Conservation (phyloP, 2,113 vertebrate species). For the Archocentrus centrarchus region DNA sequence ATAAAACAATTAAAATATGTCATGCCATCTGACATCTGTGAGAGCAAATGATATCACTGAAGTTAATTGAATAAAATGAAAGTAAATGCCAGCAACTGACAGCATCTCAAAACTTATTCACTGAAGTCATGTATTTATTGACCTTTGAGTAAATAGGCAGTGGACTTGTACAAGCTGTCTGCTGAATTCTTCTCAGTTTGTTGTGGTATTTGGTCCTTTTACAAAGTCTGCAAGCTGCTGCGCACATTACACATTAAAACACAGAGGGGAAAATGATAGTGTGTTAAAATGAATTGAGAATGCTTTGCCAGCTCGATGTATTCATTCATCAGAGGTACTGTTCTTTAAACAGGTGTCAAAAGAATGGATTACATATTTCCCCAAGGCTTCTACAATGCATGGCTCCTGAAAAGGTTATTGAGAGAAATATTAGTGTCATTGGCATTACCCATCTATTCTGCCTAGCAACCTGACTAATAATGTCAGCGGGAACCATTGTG, state of each 20-base stretch:
- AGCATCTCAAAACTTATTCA: slow-evolving; percentile 7
- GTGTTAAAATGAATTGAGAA: neutral
- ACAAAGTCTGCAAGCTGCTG: neutral
- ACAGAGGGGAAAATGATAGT: neutral
- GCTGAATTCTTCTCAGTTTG: neutral
- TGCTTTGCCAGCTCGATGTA: neutral
- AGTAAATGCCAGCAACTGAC: slow-evolving; percentile 36
- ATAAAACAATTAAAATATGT: neutral
- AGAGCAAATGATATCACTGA: neutral
- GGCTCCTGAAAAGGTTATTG: neutral
- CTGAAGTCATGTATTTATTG: slow-evolving; percentile 16
- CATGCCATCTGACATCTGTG: slow-evolving; percentile 1
- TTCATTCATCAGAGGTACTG: neutral
- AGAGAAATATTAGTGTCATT: neutral
- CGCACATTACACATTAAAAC: neutral
- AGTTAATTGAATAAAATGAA: slow-evolving; percentile 24
- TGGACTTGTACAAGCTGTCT: neutral
- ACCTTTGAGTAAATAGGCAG: slow-evolving; percentile 38
- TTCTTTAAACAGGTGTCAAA: slow-evolving; percentile 20
- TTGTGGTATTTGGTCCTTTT: neutral
- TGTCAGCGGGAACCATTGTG: neutral
- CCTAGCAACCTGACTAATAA: slow-evolving; percentile 23
- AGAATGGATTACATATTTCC: neutral
- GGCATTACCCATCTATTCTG: slow-evolving; percentile 20
- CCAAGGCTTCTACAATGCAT: neutral